Evolutionary conservation across 1,140 invertebrate species (phyloP), one percentile per base, ranked within the genome.

Genomic region (Zophobas atratus): DNA sequence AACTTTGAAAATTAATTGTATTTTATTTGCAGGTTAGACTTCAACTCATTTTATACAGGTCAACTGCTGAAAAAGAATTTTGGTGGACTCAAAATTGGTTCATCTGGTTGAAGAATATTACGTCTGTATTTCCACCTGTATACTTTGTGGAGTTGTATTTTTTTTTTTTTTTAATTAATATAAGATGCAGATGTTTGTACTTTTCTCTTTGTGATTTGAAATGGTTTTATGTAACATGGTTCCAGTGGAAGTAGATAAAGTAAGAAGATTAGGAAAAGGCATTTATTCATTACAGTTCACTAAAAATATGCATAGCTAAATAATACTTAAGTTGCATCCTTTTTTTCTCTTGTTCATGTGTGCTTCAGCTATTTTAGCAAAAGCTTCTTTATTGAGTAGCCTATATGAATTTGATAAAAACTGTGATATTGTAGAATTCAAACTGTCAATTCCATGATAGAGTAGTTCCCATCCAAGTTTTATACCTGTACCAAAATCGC

Each of bases 401-500:
- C 90, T 90, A 86, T 98, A 98, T 0, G 93, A 93, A n/a, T 93
- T 90, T 33, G 90, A 88, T 4, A 98, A 86, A 78, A 95, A 88
- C 77, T 89, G 89, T 38, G 91, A 83, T 1, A 92, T 89, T 63
- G 89, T 90, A 35, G 88, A 86, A 87, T 97, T 92, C 51, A 98
- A 88, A 72, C 90, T 87, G 67, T 90, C 85, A 72, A 91, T 86
- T 0, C 95, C 96, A 82, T 91, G 94, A 76, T 90, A 92, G 84
- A 98, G 96, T 20, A 98, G 85, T 87, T 97, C 92, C 43, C 97
- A 91, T 0, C 95, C 97, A 36, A 97, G 87, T 87, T 99, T 97
- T 1, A 98, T 84, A 2, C 95, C 94, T 63, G 95, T 96, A 0
- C 97, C 97, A 88, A 97, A 98, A 86, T 98, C 97, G 85, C 95